Conservation (phyloP, 2,797 vertebrate species). For the Florisuga fusca region DNA sequence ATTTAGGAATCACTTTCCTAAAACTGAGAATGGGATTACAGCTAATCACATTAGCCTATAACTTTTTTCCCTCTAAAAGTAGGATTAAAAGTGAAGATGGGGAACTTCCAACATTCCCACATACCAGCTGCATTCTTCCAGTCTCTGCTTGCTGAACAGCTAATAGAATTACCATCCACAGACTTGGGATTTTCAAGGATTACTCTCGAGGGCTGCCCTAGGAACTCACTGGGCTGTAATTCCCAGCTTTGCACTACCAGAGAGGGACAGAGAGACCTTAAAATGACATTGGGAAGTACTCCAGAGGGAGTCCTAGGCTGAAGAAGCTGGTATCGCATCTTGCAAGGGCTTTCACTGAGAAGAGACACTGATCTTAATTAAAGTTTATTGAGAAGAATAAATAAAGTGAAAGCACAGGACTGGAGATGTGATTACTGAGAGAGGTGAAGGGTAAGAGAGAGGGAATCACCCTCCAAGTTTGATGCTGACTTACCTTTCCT, state of each 20-base stretch:
- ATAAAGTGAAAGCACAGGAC: background rate
- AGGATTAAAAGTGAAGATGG: conserved; percentile 51
- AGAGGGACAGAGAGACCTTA: background rate
- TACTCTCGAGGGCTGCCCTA: conserved; percentile 12
- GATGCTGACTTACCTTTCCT: background rate
- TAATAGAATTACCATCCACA: conserved; percentile 67
- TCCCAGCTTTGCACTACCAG: background rate
- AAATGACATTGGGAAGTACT: background rate
- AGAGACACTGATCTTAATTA: background rate
- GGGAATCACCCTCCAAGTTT: background rate
- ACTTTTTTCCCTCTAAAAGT: conserved; percentile 35
- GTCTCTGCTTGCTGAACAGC: background rate
- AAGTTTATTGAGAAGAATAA: background rate
- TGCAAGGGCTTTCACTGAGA: background rate
- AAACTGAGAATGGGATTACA: conserved; percentile 62
- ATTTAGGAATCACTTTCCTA: conserved; percentile 36
- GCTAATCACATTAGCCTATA: conserved; percentile 59
- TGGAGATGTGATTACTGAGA: background rate
- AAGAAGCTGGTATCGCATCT: background rate
- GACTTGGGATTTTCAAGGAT: conserved; percentile 61
- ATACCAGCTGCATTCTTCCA: conserved; percentile 51
- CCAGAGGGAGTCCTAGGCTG: background rate
- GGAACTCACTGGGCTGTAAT: background rate
- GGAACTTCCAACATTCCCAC: conserved; percentile 45
- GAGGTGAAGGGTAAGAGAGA: background rate